Evolutionary conservation across 2,797 vertebrate species (phyloP).

Genomic region (Pangasius djambal): DNA sequence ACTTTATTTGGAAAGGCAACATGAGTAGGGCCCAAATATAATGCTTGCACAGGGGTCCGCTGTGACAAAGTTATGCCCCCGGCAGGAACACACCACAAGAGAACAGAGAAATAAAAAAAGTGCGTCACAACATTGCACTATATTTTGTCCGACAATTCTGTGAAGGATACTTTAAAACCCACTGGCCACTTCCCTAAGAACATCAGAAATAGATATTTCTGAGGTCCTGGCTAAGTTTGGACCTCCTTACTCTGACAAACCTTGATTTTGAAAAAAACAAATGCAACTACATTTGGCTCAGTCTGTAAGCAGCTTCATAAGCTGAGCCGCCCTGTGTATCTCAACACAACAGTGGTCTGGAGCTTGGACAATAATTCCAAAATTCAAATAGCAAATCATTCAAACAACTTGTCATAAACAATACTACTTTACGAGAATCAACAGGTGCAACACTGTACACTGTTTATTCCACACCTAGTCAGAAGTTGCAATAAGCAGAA

Average conservation of each 20-base stretch:
- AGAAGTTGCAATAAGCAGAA: constrained; percentile 23
- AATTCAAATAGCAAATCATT: constrained; percentile 28
- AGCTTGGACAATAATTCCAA: not conserved
- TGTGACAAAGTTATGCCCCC: not conserved
- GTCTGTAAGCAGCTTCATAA: constrained; percentile 17
- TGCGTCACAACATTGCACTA: too few species aligned
- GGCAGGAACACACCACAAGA: not conserved
- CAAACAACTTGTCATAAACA: constrained; percentile 27
- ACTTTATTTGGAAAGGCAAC: not conserved
- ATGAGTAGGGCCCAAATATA: not conserved
- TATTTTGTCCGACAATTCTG: not conserved
- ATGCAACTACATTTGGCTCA: not conserved
- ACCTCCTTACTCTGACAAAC: not conserved
- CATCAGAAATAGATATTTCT: not conserved
- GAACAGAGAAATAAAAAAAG: not conserved
- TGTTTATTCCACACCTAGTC: constrained; percentile 19
- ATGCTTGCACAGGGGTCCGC: too few species aligned
- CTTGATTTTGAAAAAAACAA: not conserved
- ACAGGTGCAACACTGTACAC: constrained; percentile 4
- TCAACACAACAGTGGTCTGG: not conserved
- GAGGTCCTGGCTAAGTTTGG: not conserved
- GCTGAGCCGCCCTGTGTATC: not conserved
- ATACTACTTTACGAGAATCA: constrained; percentile 1
- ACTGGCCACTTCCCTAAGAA: not conserved
- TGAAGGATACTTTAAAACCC: not conserved